Conservation (phyloP, 2,797 vertebrate species). For the Propithecus perrieri region DNA sequence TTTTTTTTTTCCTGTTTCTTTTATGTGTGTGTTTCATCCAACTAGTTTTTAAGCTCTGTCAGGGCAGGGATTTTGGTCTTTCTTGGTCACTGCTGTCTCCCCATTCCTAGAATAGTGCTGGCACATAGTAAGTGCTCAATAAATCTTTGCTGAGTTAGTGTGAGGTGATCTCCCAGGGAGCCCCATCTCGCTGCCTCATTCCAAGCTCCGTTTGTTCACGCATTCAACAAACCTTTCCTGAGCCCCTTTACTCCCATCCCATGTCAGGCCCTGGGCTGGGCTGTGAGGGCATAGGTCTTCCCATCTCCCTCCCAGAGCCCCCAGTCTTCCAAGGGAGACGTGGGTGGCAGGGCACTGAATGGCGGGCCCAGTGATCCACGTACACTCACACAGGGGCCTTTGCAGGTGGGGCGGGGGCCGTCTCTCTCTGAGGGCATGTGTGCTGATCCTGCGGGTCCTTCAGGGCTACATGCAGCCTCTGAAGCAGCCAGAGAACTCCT, state of each 20-base stretch:
- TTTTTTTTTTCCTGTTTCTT: background rate
- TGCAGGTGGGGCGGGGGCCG: background rate
- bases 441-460: background rate
- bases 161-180: background rate
- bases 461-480: slow-evolving; percentile 98
- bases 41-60: background rate
- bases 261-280: background rate
- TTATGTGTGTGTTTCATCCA: background rate
- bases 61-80: slow-evolving; percentile 1
- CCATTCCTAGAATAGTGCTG: background rate
- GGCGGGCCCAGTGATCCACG: background rate
- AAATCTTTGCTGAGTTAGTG: background rate
- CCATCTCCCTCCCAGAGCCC: background rate
- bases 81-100: background rate
- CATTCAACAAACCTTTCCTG: background rate
- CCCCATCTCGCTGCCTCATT: background rate
- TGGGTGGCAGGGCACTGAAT: background rate
- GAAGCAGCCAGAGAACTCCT: slow-evolving; percentile 94
- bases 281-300: background rate
- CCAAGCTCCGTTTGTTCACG: background rate
- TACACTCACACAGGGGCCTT: background rate
- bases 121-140: background rate
- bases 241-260: background rate
- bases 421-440: background rate
- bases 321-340: background rate